These are phyloP conservation scores for Plodia interpunctella DNA, from an alignment of 1,140 invertebrate species.

Conservation along the genomic window DNA sequence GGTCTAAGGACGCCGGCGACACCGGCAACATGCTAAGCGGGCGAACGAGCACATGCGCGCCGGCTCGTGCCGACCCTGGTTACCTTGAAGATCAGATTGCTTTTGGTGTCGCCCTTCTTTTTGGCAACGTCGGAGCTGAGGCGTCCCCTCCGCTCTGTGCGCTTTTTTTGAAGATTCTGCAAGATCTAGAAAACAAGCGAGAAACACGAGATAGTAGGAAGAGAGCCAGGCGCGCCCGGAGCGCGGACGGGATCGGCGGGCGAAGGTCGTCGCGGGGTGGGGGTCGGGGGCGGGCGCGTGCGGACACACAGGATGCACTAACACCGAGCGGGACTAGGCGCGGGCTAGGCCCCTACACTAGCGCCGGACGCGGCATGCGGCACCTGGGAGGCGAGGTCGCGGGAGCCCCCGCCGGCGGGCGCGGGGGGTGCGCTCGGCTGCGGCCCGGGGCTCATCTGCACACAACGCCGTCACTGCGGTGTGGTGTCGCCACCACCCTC, in stretches of 20 bases:
- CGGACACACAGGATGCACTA: slow-evolving; percentile 67
- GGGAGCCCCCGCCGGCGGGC: slow-evolving; percentile 74
- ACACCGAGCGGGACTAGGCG: slow-evolving; percentile 51
- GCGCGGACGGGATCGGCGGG: slow-evolving; percentile 50
- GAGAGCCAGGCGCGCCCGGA: slow-evolving; percentile 73
- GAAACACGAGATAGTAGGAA: slow-evolving; percentile 84
- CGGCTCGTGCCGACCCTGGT: slow-evolving; percentile 79
- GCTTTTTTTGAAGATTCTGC: slow-evolving; percentile 98
- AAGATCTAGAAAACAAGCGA: slow-evolving; percentile 95
- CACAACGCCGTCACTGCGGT: slow-evolving; percentile 71
- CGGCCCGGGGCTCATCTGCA: slow-evolving; percentile 80
- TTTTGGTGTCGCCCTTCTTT: slow-evolving; percentile 95
- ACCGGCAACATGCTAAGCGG: slow-evolving; percentile 67
- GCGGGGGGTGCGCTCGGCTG: slow-evolving; percentile 77
- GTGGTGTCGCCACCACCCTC: slow-evolving; percentile 57
- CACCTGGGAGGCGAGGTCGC: slow-evolving; percentile 80
- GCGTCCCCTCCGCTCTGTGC: slow-evolving; percentile 94
- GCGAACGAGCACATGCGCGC: slow-evolving; percentile 74
- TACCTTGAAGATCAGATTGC: slow-evolving; percentile 98
- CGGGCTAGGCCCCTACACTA: slow-evolving; percentile 64
- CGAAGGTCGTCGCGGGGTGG: slow-evolving; percentile 48
- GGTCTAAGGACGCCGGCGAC: slow-evolving; percentile 66
- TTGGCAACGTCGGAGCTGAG: slow-evolving; percentile 92
- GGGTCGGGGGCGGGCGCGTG: slow-evolving; percentile 52
- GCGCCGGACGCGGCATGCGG: slow-evolving; percentile 52